These are phyloP conservation scores for Varanus komodoensis DNA, from an alignment of 2,113 vertebrate genomes.

Conservation along the genomic window DNA sequence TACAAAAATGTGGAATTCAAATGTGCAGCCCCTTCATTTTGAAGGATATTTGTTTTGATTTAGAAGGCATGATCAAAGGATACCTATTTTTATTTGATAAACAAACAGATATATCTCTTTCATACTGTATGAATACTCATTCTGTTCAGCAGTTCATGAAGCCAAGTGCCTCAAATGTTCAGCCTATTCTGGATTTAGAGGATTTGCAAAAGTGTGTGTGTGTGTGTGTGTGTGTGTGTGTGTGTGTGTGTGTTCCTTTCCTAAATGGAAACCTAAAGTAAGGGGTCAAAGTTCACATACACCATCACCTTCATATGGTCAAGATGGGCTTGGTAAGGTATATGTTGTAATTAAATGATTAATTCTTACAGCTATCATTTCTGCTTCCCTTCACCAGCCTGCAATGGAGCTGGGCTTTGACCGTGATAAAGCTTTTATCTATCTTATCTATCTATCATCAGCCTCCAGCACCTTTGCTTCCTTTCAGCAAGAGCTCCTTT, in stretches of 20 bases:
- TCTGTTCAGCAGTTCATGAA: constrained; percentile 24
- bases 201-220: constrained; percentile 9
- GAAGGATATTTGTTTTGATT: constrained; percentile 58
- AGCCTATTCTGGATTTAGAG: constrained; percentile 40
- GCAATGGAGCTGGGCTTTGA: too few relatives aligned
- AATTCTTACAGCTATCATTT: not conserved
- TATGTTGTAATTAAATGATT: not conserved
- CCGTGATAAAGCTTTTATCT: too few relatives aligned
- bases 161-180: not conserved
- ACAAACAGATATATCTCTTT: constrained; percentile 45
- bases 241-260: not conserved
- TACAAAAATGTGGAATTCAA: constrained; percentile 34
- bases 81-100: constrained; percentile 44
- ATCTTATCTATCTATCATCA: not conserved
- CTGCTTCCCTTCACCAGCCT: not conserved
- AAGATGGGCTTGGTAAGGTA: not conserved
- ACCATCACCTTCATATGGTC: not conserved
- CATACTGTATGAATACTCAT: constrained; percentile 42
- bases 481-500: too few relatives aligned
- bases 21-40: constrained; percentile 47
- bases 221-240: not conserved
- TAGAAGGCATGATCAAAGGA: constrained; percentile 61
- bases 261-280: not conserved
- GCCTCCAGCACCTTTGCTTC: not conserved
- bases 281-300: not conserved